Conservation (phyloP, 2,888 invertebrate species). For the Himalopsyche kuldschensis region DNA sequence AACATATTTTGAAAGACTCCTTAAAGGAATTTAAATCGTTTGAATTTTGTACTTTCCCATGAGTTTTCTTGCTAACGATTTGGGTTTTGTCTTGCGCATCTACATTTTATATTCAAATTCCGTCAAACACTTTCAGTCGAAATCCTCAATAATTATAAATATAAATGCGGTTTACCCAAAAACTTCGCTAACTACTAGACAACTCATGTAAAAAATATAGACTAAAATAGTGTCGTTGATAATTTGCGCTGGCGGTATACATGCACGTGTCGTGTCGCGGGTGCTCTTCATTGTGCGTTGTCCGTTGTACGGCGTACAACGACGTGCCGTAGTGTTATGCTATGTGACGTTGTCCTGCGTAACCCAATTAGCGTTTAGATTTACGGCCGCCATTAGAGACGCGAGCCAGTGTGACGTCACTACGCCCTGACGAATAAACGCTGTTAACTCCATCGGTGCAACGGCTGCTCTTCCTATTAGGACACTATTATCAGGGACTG, state of each 20-base stretch:
- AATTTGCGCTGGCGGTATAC: background rate
- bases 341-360: background rate
- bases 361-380: background rate
- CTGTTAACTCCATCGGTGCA: background rate
- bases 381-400: background rate
- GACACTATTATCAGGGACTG: background rate
- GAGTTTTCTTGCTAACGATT: too few species aligned
- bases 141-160: too few species aligned
- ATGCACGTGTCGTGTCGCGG: background rate
- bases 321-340: background rate
- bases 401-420: background rate
- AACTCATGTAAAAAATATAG: too few species aligned
- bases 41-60: too few species aligned
- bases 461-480: too few species aligned
- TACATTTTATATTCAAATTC: too few species aligned
- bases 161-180: too few species aligned
- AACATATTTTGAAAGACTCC: too few species aligned
- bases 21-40: too few species aligned
- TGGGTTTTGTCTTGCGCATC: too few species aligned
- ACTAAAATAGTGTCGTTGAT: background rate
- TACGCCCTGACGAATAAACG: background rate
- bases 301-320: background rate
- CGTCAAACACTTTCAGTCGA: too few species aligned
- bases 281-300: background rate
- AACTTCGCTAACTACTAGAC: too few species aligned